Conservation (phyloP, 2,888 invertebrate genomes). For the Athrips mouffetella region DNA sequence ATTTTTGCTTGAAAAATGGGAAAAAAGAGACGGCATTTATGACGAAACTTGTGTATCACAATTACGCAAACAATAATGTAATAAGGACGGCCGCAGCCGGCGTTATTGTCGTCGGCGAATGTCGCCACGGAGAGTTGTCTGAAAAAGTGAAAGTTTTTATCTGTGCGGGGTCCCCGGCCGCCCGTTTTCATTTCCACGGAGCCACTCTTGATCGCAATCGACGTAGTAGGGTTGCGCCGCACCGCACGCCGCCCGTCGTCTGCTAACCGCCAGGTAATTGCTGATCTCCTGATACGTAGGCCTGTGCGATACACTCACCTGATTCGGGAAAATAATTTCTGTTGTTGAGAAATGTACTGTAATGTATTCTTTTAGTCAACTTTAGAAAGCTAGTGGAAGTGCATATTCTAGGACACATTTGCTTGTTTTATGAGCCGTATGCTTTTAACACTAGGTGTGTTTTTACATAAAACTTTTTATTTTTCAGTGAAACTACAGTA, state of each 20-base stretch:
- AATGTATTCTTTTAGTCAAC: neutral
- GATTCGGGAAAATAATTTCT: constrained; percentile 17
- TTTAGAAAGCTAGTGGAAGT: neutral
- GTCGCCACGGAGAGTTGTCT: constrained; percentile 62
- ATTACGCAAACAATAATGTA: constrained; percentile 62
- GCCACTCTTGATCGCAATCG: constrained; percentile 66
- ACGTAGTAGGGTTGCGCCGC: constrained; percentile 45
- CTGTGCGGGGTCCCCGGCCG: constrained; percentile 58
- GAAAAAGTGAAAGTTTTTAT: constrained; percentile 76
- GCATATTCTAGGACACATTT: too few species aligned
- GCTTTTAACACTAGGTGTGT: neutral
- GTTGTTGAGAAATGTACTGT: neutral
- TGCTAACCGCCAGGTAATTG: constrained; percentile 42
- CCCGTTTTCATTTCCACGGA: constrained; percentile 67
- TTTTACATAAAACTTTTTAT: neutral
- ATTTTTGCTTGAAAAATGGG: constrained; percentile 7
- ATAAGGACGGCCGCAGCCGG: constrained; percentile 59
- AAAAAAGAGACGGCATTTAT: constrained; percentile 28
- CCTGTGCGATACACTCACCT: constrained; percentile 17
- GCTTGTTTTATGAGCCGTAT: neutral
- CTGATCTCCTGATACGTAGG: constrained; percentile 37
- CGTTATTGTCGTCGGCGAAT: constrained; percentile 59
- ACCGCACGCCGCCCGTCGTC: constrained; percentile 22
- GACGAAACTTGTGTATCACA: constrained; percentile 54
- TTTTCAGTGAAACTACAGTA: constrained; percentile 16